A percentile compares a stretch with the other conserved stretches of the same genome.
Conservation (phyloP, 2,888 invertebrate genomes). For the Drosophila neonasuta region DNA sequence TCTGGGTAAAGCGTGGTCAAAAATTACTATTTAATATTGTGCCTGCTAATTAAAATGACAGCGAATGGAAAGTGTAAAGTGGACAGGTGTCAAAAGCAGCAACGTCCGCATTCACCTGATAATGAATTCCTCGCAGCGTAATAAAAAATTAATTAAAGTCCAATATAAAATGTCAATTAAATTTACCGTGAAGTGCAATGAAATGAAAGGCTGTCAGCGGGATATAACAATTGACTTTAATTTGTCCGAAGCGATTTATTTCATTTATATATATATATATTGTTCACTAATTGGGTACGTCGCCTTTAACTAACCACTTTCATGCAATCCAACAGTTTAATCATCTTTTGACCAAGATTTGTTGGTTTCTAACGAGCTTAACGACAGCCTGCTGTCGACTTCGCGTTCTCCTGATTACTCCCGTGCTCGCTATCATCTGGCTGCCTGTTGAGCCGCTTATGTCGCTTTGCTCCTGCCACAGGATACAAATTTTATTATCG, state of each 20-base stretch:
- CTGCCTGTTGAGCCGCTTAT: slow-evolving; percentile 62
- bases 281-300: slow-evolving; percentile 54
- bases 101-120: not conserved
- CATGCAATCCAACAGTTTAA: slow-evolving; percentile 23
- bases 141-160: slow-evolving; percentile 46
- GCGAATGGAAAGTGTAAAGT: not conserved
- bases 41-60: slow-evolving; percentile 39
- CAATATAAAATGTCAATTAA: slow-evolving; percentile 46
- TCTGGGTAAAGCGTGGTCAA: not conserved
- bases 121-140: slow-evolving; percentile 13
- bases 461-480: slow-evolving; percentile 48
- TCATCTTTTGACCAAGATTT: slow-evolving; percentile 24
- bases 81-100: slow-evolving; percentile 42
- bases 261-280: slow-evolving; percentile 10
- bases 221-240: slow-evolving; percentile 29
- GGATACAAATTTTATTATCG: slow-evolving; percentile 56
- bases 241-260: slow-evolving; percentile 3
- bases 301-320: slow-evolving; percentile 27
- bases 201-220: slow-evolving; percentile 17
- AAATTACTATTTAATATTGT: slow-evolving; percentile 35
- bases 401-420: not conserved
- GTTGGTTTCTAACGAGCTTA: slow-evolving; percentile 14
- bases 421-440: not conserved
- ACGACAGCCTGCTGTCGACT: slow-evolving; percentile 8
- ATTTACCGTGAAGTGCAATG: slow-evolving; percentile 15